Percentiles rank a stretch among this genome's conserved stretches.
Evolutionary conservation across 1,140 invertebrate species (phyloP).

Genomic region (Helicorthomorpha holstii): DNA sequence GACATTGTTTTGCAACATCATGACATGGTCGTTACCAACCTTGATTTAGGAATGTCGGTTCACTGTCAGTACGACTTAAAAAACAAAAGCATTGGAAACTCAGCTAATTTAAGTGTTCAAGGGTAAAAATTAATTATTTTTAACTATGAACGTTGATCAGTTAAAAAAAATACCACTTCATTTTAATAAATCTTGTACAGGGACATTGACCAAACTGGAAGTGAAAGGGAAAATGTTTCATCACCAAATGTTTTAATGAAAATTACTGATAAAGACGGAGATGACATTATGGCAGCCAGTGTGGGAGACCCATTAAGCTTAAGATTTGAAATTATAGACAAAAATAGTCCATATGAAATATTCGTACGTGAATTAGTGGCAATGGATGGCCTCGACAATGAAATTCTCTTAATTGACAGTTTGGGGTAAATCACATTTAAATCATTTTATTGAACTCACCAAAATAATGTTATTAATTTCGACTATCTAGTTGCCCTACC

Average conservation of each 20-base stretch:
- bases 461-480: not conserved
- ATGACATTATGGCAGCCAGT: conserved; percentile 33
- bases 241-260: conserved; percentile 88
- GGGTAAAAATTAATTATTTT: no score
- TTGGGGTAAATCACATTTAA: conserved; percentile 38
- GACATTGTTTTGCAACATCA: conserved; percentile 87
- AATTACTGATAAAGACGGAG: conserved; percentile 42
- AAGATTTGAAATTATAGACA: conserved; percentile 75
- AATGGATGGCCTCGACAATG: conserved; percentile 80
- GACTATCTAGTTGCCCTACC: conserved; percentile 47
- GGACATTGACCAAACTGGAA: conserved; percentile 15
- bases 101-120: conserved; percentile 16
- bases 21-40: conserved; percentile 84
- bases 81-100: conserved; percentile 83
- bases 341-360: conserved; percentile 79
- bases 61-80: conserved; percentile 85
- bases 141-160: no score
- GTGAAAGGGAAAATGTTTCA: conserved; percentile 48
- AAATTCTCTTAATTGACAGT: conserved; percentile 82
- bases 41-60: conserved; percentile 74
- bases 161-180: no score
- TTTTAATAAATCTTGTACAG: conserved; percentile 5
- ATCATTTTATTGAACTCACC: not conserved
- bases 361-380: conserved; percentile 84
- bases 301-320: conserved; percentile 79